Conservation (phyloP, 2,113 vertebrate genomes). For the Procavia capensis region DNA sequence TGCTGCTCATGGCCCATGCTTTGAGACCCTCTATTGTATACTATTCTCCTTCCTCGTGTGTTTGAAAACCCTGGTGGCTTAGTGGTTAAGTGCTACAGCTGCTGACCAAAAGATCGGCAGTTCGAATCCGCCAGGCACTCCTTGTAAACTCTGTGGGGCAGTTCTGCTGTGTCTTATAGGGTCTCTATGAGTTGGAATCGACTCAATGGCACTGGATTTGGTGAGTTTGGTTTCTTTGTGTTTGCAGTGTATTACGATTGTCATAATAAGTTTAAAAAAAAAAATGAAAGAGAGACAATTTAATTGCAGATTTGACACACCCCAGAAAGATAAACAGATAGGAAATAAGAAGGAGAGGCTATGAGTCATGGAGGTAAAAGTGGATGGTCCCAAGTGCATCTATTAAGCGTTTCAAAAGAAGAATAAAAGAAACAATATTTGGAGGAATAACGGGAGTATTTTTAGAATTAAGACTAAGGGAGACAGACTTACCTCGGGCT, state of each 20-base stretch:
- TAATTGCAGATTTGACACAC: background rate
- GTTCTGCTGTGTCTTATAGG: too few relatives aligned
- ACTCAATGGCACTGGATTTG: too few relatives aligned
- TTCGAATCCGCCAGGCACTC: too few relatives aligned
- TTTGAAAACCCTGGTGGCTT: too few relatives aligned
- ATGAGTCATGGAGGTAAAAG: background rate
- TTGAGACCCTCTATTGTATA: background rate
- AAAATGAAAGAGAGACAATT: background rate
- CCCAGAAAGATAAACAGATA: background rate
- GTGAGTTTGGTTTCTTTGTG: too few relatives aligned
- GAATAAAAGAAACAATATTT: background rate
- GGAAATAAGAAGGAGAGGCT: background rate
- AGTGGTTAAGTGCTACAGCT: too few relatives aligned
- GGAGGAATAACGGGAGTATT: background rate
- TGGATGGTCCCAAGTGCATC: background rate
- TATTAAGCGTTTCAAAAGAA: background rate
- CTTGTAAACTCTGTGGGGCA: too few relatives aligned
- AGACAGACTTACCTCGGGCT: background rate
- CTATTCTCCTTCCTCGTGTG: background rate
- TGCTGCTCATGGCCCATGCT: background rate
- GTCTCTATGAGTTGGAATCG: too few relatives aligned
- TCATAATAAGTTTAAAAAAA: background rate
- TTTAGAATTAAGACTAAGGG: background rate
- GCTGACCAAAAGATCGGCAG: too few relatives aligned
- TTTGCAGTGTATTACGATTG: background rate